These are phyloP conservation scores for Sisor rabdophorus DNA, from an alignment of 2,113 vertebrate genomes.

Conservation along the genomic window DNA sequence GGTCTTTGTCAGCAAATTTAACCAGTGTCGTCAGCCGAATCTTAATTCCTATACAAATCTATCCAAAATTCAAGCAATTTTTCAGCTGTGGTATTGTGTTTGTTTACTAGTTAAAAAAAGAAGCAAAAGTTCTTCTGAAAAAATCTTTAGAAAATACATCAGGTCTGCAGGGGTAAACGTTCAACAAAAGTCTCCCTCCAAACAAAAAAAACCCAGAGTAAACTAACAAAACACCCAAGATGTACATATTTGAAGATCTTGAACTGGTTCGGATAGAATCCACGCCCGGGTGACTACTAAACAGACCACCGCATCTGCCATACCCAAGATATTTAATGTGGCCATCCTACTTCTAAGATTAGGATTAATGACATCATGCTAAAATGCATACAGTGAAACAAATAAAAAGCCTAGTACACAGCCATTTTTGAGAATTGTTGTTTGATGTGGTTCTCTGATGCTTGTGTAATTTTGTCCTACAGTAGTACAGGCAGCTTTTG, in stretches of 20 bases:
- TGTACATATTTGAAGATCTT: too few relatives aligned
- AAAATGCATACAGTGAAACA: not conserved
- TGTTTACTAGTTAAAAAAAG: not conserved
- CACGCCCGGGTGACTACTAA: too few relatives aligned
- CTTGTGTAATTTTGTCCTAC: not conserved
- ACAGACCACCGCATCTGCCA: too few relatives aligned
- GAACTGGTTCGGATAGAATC: too few relatives aligned
- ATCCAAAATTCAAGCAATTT: not conserved
- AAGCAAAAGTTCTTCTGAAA: not conserved
- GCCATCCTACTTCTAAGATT: not conserved
- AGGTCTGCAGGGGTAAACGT: not conserved
- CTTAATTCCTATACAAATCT: not conserved
- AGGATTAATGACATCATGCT: not conserved
- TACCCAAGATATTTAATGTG: not conserved
- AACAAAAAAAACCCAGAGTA: not conserved
- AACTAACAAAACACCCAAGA: not conserved
- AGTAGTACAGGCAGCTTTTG: not conserved
- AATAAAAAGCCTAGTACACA: not conserved
- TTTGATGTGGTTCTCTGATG: not conserved
- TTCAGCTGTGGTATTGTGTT: too few relatives aligned
- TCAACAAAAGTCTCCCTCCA: not conserved
- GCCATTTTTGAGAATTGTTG: not conserved
- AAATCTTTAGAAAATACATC: not conserved
- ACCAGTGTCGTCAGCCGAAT: not conserved
- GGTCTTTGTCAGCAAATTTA: not conserved